Evolutionary conservation across 2,888 invertebrate species (phyloP), one percentile per base, ranked within the genome.

Genomic region (Archips crataeganus): DNA sequence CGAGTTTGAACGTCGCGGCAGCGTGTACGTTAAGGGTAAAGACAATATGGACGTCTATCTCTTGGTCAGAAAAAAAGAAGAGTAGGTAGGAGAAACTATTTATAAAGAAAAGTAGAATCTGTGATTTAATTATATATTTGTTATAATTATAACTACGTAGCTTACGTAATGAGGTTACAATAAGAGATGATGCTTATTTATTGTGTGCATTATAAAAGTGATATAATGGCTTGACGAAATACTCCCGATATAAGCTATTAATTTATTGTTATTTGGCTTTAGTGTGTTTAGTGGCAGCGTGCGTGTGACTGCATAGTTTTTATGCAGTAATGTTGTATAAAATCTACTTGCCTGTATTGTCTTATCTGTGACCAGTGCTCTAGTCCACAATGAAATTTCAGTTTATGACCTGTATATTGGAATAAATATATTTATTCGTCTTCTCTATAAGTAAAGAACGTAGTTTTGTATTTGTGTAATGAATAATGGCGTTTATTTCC

Each of bases 11-110:
- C 97, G 96, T n/a, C 96, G 99, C 3, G 99, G 99, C 36, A 97
- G 97, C 83, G 98, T 99, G 49, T 98, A 98, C 84, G 99, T 99
- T 0, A 99, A 99, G 90, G 99, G 99, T 45, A 99, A 99, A 93
- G 98, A 98, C 86, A 95, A 98, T 85, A 99, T 99, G 98, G 97
- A 98, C 85, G 98, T 98, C 2, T 98, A 96, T 92, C 95, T 99
- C 73, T 94, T 96, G 61, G 92, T 95, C 75, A 93, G 93, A 70
- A 96, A 95, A 82, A 96, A 91, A 83, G 84, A 89, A 80, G 82
- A 83, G 76, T 92, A 91, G 87, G 77, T 82, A 82, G 80, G 76
- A 71, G 68, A 79, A 81, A 79, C 77, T 82, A 81, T 79, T 76
- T 82, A 77, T 79, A 82, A 82, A 80, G 82, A 82, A 90, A 89